Base-by-base conservation (phyloP, 92 coral and sea anemone species). In the Scolanthus callimorphus region DNA sequence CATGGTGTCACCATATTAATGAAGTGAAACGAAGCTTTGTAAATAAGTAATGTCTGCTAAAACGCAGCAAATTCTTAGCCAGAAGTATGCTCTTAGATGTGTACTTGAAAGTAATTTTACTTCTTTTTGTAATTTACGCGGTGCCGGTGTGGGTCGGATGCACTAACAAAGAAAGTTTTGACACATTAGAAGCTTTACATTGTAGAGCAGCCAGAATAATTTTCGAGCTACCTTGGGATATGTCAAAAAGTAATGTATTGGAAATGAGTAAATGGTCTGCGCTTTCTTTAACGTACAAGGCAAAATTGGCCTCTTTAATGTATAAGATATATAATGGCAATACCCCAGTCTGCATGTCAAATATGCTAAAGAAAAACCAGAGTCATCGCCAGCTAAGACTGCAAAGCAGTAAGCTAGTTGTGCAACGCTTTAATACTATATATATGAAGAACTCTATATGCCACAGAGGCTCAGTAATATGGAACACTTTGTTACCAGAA, bases 41-140 rank as follows among this genome's bases (percentile, higher is more conserved):
- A n/a, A n/a, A n/a, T n/a, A n/a, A n/a, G 37, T 51, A 13, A 63
- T 49, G 39, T 63, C 47, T 20, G 27, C 52, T 11, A 44, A 44
- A 44, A 44, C n/a, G 50, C 20, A 2, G n/a, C 12, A 44, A 23
- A 44, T 44, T 44, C 50, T 11, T 11, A 2, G 20, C 50, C 2
- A 44, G 50, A 11, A 44, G 12, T 11, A 44, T 44, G 50, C 12
- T 44, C 2, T n/a, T 44, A 11, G 50, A 44, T 11, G n/a, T 44
- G 20, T 44, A 44, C 20, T 44, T 2, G n/a, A 2, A 23, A 44
- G 13, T 44, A n/a, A 44, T n/a, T n/a, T n/a, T 44, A 19, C n/a
- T 44, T 44, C 50, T 23, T 2, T 44, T 23, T 44, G 50, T 44
- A n/a, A 11, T 44, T 2, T 37, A 44, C 20, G 50, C 20, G 2